phyloP scores from a whole-genome alignment of 1,140 invertebrate species.

The Meloidogyne chitwoodi region DNA sequence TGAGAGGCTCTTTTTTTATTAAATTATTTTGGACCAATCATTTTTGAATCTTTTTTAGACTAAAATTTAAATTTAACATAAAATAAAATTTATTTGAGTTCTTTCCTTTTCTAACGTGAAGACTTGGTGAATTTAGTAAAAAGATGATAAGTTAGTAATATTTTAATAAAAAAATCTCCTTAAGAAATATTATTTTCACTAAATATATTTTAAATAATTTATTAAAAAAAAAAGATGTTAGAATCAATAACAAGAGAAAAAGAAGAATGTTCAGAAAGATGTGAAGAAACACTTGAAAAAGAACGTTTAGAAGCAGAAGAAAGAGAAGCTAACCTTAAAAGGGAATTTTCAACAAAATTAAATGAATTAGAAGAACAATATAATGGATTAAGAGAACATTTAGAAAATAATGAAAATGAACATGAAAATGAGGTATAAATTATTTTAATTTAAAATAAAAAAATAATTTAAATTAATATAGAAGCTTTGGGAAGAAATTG shows the following conservation, averaged over 20 bases:
- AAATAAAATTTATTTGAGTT: too few species aligned
- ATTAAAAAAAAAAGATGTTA: constrained; percentile 36
- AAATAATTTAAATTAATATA: constrained; percentile 9
- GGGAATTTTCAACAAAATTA: constrained; percentile 54
- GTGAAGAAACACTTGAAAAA: constrained; percentile 44
- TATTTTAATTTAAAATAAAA: background rate
- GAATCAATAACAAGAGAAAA: constrained; percentile 56
- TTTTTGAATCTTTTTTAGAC: too few species aligned
- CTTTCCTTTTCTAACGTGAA: too few species aligned
- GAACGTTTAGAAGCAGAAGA: constrained; percentile 50
- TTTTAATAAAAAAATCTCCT: too few species aligned
- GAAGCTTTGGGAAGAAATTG: constrained; percentile 50
- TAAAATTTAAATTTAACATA: too few species aligned
- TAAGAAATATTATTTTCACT: too few species aligned
- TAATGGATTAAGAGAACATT: constrained; percentile 49
- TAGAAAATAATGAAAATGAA: constrained; percentile 35
- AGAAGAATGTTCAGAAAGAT: constrained; percentile 51
- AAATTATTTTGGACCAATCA: background rate
- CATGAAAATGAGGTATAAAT: constrained; percentile 43
- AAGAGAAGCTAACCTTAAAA: constrained; percentile 46
- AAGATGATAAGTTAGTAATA: too few species aligned
- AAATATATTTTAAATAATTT: too few species aligned
- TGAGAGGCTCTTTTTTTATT: background rate
- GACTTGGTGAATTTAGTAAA: too few species aligned
- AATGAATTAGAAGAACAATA: constrained; percentile 59